Evolutionary conservation across 2,888 invertebrate genomes (phyloP).

Genomic region (Nemotelus pantherinus): DNA sequence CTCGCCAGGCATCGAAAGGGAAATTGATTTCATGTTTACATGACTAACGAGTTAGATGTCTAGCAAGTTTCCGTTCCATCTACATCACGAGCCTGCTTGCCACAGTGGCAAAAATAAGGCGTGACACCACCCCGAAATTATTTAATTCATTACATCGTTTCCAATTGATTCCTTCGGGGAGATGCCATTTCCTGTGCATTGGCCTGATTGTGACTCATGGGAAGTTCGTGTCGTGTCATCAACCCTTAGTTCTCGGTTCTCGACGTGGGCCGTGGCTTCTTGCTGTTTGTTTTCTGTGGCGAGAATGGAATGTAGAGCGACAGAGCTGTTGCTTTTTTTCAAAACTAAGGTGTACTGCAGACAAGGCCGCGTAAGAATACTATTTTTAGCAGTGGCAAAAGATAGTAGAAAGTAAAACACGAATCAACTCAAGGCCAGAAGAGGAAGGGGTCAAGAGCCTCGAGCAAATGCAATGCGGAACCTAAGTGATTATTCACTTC

Average conservation of each 20-base stretch:
- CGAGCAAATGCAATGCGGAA: conserved; percentile 6
- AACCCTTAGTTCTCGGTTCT: background rate
- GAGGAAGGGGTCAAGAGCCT: conserved; percentile 1
- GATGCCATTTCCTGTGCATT: background rate
- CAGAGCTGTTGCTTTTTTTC: conserved; percentile 2
- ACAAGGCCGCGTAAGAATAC: background rate
- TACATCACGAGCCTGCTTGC: background rate
- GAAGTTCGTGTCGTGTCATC: conserved; percentile 2
- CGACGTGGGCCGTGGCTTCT: background rate
- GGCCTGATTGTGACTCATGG: conserved; percentile 11
- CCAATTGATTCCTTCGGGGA: conserved; percentile 8
- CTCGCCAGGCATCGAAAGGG: conserved; percentile 13
- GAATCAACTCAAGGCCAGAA: background rate
- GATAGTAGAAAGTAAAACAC: no score
- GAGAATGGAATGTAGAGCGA: background rate
- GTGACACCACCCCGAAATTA: background rate
- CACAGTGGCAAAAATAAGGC: conserved; percentile 13
- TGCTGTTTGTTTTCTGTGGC: background rate
- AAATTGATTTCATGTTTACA: conserved; percentile 22
- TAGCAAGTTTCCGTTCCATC: background rate
- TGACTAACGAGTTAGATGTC: conserved; percentile 21
- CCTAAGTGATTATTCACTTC: conserved; percentile 4
- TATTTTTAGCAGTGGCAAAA: conserved; percentile 18
- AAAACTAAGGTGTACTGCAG: background rate
- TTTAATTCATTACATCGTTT: background rate